Evolutionary conservation across 2,797 vertebrate species (phyloP).

Genomic region (Limosa lapponica): DNA sequence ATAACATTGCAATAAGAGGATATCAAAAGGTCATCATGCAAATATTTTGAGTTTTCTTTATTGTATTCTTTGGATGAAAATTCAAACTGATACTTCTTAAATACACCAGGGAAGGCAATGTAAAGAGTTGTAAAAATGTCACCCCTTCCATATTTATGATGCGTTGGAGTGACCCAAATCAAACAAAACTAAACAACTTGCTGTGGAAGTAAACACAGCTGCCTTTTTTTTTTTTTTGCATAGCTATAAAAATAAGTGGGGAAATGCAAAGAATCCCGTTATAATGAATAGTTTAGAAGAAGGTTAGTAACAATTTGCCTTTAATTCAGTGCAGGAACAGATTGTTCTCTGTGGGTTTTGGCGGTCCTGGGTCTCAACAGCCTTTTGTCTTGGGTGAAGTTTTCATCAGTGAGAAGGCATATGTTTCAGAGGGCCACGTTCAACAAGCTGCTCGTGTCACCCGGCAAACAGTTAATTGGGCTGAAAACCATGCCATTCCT

Average conservation of each 20-base stretch:
- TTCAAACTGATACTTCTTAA: background rate
- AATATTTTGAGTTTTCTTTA: background rate
- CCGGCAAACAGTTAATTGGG: background rate
- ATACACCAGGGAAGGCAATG: background rate
- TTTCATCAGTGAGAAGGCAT: background rate
- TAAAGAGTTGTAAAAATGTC: background rate
- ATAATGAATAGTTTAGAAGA: background rate
- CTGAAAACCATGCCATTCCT: background rate
- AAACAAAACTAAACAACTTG: background rate
- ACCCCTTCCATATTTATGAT: background rate
- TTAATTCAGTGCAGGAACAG: background rate
- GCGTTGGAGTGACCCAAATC: background rate
- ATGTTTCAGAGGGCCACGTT: background rate
- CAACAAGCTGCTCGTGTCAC: background rate
- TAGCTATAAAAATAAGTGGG: background rate
- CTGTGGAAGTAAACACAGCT: background rate
- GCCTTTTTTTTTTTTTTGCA: background rate
- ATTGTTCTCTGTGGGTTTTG: accelerated
- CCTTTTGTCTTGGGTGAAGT: background rate
- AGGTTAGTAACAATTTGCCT: background rate
- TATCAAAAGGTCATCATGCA: background rate
- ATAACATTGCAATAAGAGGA: background rate
- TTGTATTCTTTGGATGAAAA: background rate
- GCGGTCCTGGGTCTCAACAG: background rate
- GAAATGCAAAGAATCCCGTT: background rate